Conservation (phyloP, 1,140 invertebrate genomes). For the Gonatopus flavifemur region DNA sequence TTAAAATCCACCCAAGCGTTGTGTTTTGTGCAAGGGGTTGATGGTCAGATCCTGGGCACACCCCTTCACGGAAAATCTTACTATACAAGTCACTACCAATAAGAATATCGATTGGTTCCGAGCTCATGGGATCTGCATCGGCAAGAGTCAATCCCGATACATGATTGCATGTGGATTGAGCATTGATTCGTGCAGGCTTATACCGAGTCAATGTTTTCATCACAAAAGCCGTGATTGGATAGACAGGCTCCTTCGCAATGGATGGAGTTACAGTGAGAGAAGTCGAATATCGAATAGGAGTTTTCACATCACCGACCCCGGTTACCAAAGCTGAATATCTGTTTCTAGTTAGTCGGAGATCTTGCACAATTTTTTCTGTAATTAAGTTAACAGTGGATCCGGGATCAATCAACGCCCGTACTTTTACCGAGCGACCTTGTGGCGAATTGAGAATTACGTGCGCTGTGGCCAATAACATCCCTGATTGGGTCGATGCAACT, state of each 20-base stretch:
- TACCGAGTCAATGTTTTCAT: neutral
- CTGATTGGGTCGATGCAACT: too few species aligned
- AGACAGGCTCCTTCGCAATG: neutral
- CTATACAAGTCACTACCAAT: constrained; percentile 3
- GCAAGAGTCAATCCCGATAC: neutral
- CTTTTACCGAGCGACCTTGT: too few species aligned
- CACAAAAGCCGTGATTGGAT: neutral
- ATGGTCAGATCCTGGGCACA: neutral
- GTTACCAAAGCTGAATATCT: too few species aligned
- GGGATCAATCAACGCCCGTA: too few species aligned
- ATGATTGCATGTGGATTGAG: neutral
- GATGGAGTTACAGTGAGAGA: too few species aligned
- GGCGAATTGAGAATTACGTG: too few species aligned
- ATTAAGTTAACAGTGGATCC: too few species aligned
- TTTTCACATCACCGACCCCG: too few species aligned
- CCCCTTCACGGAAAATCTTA: neutral
- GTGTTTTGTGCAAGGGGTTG: neutral
- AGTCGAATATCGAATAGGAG: too few species aligned
- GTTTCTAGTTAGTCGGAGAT: too few species aligned
- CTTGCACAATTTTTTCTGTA: too few species aligned
- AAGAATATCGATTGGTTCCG: neutral
- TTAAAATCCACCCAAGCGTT: neutral
- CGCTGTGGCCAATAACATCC: too few species aligned
- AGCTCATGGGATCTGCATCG: neutral
- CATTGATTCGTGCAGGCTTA: neutral